These are phyloP conservation scores for Ivindomyrus marchei DNA, from an alignment of 2,113 vertebrate genomes.

Conservation along the genomic window DNA sequence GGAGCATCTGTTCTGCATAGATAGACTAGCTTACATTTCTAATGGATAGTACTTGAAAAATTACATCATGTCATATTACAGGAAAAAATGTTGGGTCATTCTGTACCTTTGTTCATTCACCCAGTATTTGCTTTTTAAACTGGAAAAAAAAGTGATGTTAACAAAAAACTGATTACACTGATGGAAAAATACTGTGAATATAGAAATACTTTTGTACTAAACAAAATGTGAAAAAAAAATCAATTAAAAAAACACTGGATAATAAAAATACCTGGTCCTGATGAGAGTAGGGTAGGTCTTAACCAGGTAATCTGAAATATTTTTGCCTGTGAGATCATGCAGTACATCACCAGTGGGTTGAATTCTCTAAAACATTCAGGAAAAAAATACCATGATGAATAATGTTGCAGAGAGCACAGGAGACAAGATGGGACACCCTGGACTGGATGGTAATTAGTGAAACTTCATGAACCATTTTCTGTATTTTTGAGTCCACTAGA, in stretches of 20 bases:
- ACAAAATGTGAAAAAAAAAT: not conserved
- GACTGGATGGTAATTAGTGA: too few species aligned
- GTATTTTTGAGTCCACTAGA: too few species aligned
- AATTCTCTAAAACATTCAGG: conserved; percentile 47
- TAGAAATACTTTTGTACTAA: not conserved
- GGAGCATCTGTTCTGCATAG: too few species aligned
- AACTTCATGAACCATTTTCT: too few species aligned
- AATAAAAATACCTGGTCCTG: conserved; percentile 67
- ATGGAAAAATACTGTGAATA: not conserved
- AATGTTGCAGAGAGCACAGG: not conserved
- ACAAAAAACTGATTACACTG: not conserved
- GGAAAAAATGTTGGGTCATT: not conserved
- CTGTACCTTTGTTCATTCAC: conserved; percentile 92
- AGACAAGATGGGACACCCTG: too few species aligned
- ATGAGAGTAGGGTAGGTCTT: conserved; percentile 90
- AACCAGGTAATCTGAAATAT: conserved; percentile 88
- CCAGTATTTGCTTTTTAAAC: conserved; percentile 98
- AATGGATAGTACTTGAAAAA: too few species aligned
- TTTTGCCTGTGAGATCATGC: conserved; percentile 79
- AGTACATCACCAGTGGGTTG: conserved; percentile 77
- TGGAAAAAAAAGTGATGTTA: conserved; percentile 54
- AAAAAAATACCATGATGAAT: not conserved
- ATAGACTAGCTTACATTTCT: too few species aligned
- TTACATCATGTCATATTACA: too few species aligned
- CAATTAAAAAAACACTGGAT: not conserved